phyloP scores from a whole-genome alignment of 2,797 vertebrate genomes.

The Phyllotis vaccarum region DNA sequence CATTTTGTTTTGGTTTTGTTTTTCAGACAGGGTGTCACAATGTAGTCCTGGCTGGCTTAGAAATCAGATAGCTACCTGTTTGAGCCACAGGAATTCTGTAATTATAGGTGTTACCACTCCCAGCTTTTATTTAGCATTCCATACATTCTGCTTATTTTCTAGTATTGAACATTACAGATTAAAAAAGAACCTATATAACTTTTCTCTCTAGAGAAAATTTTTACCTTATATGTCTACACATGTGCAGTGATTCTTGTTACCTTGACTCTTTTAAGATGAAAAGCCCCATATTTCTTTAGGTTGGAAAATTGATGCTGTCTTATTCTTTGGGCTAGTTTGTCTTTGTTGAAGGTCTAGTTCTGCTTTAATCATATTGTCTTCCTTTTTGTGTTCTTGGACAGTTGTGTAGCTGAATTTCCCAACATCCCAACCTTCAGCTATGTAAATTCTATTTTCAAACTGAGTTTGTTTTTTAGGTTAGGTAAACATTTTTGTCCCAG shows the following conservation, averaged over 20 bases:
- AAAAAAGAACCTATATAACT: background rate
- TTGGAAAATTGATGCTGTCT: background rate
- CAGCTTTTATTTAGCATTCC: background rate
- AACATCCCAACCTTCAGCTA: background rate
- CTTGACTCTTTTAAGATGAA: background rate
- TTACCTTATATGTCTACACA: background rate
- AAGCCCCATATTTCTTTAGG: background rate
- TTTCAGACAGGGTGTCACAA: background rate
- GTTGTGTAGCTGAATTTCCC: background rate
- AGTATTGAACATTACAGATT: background rate
- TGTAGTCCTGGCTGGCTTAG: background rate
- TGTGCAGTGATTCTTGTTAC: background rate
- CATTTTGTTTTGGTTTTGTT: background rate
- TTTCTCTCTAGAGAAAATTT: background rate
- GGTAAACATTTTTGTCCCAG: background rate
- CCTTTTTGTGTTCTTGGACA: background rate
- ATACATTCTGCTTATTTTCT: background rate
- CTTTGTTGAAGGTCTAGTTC: background rate
- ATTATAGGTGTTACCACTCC: background rate
- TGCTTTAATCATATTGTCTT: slow-evolving; percentile 3
- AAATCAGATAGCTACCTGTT: background rate
- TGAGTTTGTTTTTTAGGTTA: background rate
- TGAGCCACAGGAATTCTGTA: background rate
- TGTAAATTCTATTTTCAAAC: background rate
- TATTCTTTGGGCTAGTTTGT: background rate